Conservation (phyloP, 2,888 invertebrate species). For the Dasypogon diadema region DNA sequence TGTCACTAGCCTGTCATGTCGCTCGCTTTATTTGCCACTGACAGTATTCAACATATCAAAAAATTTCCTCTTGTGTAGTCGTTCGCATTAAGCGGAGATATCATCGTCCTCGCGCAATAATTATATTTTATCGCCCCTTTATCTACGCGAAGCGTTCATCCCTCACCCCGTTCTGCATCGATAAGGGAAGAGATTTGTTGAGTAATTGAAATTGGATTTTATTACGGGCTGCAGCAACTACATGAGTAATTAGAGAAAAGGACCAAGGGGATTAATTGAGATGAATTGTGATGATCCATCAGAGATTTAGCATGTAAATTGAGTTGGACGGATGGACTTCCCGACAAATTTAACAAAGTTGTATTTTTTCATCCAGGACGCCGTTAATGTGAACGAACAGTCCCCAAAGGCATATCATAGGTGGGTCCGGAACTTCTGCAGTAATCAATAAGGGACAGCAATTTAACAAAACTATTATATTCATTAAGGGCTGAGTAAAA, state of each 20-base stretch:
- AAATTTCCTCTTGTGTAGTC: slow-evolving; percentile 25
- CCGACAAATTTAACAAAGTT: no score
- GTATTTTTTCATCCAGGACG: no score
- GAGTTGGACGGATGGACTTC: no score
- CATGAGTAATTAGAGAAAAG: slow-evolving; percentile 1
- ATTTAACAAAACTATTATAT: no score
- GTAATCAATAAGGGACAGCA: no score
- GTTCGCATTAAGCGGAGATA: slow-evolving; percentile 17
- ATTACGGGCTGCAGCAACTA: slow-evolving; percentile 9
- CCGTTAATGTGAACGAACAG: no score
- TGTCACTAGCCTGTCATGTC: slow-evolving; percentile 43
- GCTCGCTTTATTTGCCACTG: slow-evolving; percentile 39
- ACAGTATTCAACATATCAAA: slow-evolving; percentile 49
- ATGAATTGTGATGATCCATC: no score
- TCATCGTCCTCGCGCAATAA: slow-evolving; percentile 33
- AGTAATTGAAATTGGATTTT: slow-evolving; percentile 51
- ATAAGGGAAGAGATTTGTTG: not conserved
- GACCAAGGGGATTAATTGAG: slow-evolving; percentile 39
- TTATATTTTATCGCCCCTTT: slow-evolving; percentile 46
- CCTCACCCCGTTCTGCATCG: not conserved
- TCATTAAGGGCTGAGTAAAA: no score
- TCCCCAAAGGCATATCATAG: no score
- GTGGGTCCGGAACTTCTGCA: no score
- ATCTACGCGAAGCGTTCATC: slow-evolving; percentile 9
- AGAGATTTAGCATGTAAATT: no score